These are phyloP conservation scores for Casuarius casuarius DNA, from an alignment of 2,113 vertebrate species.

Conservation along the genomic window DNA sequence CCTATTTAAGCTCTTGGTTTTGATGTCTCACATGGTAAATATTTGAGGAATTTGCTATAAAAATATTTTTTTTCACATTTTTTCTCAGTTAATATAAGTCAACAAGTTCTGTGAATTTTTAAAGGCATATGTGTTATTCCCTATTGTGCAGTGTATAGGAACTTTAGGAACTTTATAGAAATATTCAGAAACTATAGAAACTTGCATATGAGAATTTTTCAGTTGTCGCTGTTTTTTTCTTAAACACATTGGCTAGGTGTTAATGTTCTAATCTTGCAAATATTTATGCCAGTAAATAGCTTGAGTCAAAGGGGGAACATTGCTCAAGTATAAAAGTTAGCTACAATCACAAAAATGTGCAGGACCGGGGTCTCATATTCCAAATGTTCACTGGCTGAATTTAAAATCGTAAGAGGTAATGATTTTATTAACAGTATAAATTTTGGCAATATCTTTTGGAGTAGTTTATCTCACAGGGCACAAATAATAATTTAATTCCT, in stretches of 20 bases:
- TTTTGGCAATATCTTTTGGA: neutral
- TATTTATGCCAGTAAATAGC: slow-evolving; percentile 43
- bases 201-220: neutral
- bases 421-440: neutral
- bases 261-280: neutral
- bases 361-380: neutral
- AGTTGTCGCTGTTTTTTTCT: neutral
- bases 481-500: neutral
- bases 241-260: neutral
- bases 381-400: neutral
- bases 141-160: neutral
- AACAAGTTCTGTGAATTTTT: slow-evolving; percentile 1
- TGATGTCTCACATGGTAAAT: slow-evolving; percentile 34
- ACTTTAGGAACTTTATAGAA: slow-evolving; percentile 13
- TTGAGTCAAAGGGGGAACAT: neutral
- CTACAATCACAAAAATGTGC: neutral
- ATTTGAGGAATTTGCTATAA: slow-evolving; percentile 54
- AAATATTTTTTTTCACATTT: neutral
- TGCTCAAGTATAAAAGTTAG: neutral
- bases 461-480: neutral
- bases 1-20: slow-evolving; percentile 2
- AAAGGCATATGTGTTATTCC: slow-evolving; percentile 10
- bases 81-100: neutral
- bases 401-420: neutral
- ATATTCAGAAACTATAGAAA: neutral